Evolutionary conservation across 2,888 invertebrate species (phyloP), one percentile per base, ranked within the genome.

Genomic region (Acanthosepion pharaonis): DNA sequence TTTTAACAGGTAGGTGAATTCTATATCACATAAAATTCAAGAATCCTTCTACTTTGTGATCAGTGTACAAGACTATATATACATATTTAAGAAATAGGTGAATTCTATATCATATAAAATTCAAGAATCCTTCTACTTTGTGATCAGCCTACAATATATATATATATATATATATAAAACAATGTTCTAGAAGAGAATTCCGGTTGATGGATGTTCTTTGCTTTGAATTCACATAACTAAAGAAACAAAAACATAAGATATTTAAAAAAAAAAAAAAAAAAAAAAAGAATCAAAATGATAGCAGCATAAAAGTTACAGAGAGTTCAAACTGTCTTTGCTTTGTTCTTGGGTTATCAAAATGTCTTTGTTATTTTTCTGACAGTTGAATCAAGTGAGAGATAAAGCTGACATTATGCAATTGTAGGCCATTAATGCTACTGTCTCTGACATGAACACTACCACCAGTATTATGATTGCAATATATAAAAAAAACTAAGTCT

Each of bases 281-380:
- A n/a, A n/a, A n/a, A n/a, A 42, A 42, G 0, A 42, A 42, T 42
- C 2, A 42, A 42, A 78, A 78, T n/a, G 78, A 78, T 78, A 9
- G 28, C n/a, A n/a, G 78, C n/a, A n/a, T 78, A 33, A 78, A n/a
- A 78, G 78, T 78, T n/a, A 5, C n/a, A 25, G 25, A 59, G 20
- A 59, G 59, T 78, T 78, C n/a, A 33, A n/a, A n/a, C n/a, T n/a
- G n/a, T 78, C 78, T 78, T 78, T 59, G 59, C 59, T 78, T 78
- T 78, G n/a, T n/a, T n/a, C n/a, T 78, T 78, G 78, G 78, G 78
- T 78, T 78, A 78, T n/a, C 78, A 78, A 78, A 78, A n/a, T 78
- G 78, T 15, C 78, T 78, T n/a, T n/a, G n/a, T 33, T 78, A 78
- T 78, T 78, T 78, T 78, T 78, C n/a, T 78, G 78, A 78, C 78